Evolutionary conservation across 2,797 vertebrate species (phyloP).

Genomic region (Gadopsis marmoratus): DNA sequence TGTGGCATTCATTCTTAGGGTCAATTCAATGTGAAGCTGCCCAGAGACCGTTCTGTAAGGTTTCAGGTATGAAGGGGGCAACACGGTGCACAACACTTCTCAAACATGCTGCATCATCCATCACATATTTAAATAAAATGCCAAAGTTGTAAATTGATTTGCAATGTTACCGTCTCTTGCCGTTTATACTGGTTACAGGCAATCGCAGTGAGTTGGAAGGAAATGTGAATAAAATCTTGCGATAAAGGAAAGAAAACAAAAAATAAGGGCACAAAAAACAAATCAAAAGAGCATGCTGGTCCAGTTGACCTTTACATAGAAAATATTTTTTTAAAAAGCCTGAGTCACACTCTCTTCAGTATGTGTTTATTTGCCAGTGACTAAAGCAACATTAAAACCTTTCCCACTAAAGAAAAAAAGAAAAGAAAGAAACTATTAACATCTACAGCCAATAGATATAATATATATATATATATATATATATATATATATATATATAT

Average conservation of each 20-base stretch:
- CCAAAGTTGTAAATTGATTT: accelerated
- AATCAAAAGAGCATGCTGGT: neutral
- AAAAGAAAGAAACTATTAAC: neutral
- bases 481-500: too few relatives aligned
- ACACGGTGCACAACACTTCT: slow-evolving; percentile 4
- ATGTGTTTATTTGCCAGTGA: neutral
- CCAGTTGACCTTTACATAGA: neutral
- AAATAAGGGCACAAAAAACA: neutral
- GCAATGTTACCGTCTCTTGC: neutral
- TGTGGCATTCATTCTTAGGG: slow-evolving; percentile 22
- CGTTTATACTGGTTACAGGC: neutral
- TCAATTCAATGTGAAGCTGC: slow-evolving; percentile 28
- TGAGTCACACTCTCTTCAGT: neutral
- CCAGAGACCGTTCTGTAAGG: slow-evolving; percentile 16
- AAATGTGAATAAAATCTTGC: neutral
- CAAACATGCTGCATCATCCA: neutral
- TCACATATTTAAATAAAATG: slow-evolving; percentile 1
- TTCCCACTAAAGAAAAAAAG: neutral
- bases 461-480: too few relatives aligned
- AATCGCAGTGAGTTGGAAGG: neutral
- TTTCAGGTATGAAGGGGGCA: slow-evolving; percentile 25
- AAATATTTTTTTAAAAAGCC: neutral
- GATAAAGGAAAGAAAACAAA: neutral
- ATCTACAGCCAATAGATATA: neutral
- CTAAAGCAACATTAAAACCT: neutral